Base-by-base conservation (phyloP, 1,140 invertebrate species). In the Rhopalosiphum maidis region DNA sequence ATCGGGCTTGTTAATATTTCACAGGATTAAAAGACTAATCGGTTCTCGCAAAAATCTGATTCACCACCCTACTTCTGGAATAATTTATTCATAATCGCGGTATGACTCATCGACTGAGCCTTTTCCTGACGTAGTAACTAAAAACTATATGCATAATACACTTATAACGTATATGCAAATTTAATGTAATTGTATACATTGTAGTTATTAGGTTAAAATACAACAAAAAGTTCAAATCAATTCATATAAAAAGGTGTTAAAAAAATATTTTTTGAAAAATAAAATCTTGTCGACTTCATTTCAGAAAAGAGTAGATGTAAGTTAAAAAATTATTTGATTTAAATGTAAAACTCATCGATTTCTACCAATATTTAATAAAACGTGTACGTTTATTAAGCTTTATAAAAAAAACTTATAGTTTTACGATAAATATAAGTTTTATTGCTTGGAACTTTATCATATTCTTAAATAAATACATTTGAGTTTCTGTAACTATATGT, bases 11-110 rank as follows among this genome's bases (percentile, higher is more conserved):
- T 77, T 68, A 91, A 91, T 91, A 55, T 55, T 89, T 89, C 22
- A 89, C 51, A 54, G 88, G 90, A 77, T 77, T 46, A 77, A 91
- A 91, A 91, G 30, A 23, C 90, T 91, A 91, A 91, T 77, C 90
- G 55, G 55, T 30, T 48, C 22, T 91, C n/a, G 25, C 21, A 7
- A 60, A 91, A 68, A 55, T 91, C 90, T n/a, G 89, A 68, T 90
- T 90, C 55, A 21, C 41, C 90, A 35, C 87, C n/a, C 87, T 35
- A 43, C 55, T 35, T 41, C 7, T 8, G n/a, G 41, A 7, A 82
- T 91, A 43, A 77, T 91, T 91, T 91, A 91, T 91, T 91, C 90
- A 91, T 77, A 35, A 35, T 15, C 15, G 60, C 22, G 60, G 9
- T 77, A 15, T 91, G 90, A 91, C 90, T 91, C 90, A 91, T 82